Evolutionary conservation across 23 tunicate genomes (phyloP), one percentile per base, ranked within the genome.

Genomic region (Halocynthia aurantium): DNA sequence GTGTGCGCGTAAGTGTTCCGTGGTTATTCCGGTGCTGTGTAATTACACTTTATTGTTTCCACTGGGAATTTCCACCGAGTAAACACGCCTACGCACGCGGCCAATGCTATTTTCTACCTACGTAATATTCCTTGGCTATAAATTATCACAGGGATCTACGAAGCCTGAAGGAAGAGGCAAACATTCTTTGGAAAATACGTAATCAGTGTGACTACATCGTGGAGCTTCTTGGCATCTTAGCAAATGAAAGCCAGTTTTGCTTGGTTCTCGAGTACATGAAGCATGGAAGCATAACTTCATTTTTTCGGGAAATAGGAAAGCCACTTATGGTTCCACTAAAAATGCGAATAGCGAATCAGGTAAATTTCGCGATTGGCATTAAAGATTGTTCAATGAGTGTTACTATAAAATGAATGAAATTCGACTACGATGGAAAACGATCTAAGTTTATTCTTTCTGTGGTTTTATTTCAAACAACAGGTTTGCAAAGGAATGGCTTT

Each of bases 211-310:
- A 54, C 60, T 53, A 54, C 56, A 54, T 74, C 19, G n/a, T 74
- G 56, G 10, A 54, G 22, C 15, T 74, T 8, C 56, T 54, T 54
- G 78, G 78, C 9, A 52, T 74, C n/a, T 11, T 74, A 8, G 10
- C 18, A 17, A n/a, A 62, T 8, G 50, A 6, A 53, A 8, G 10
- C 13, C 55, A 50, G 5, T 22, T 74, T 10, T 22, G 78, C 55
- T 54, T 74, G 10, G 62, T 74, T 10, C 9, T 74, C 50, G 78
- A 74, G 8, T 74, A 74, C 62, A 74, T 74, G 78, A 54, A 74
- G 19, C 63, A 53, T n/a, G 78, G 78, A 53, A 74, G 56, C 22
- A 49, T 74, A 7, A 17, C n/a, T 31, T 7, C 64, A 74, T 74
- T 74, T 74, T n/a, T 74, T 74, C 63, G 44, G 44, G 4, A 31